These are phyloP conservation scores for Dromius quadrimaculatus DNA, from an alignment of 2,888 invertebrate genomes.

Conservation along the genomic window DNA sequence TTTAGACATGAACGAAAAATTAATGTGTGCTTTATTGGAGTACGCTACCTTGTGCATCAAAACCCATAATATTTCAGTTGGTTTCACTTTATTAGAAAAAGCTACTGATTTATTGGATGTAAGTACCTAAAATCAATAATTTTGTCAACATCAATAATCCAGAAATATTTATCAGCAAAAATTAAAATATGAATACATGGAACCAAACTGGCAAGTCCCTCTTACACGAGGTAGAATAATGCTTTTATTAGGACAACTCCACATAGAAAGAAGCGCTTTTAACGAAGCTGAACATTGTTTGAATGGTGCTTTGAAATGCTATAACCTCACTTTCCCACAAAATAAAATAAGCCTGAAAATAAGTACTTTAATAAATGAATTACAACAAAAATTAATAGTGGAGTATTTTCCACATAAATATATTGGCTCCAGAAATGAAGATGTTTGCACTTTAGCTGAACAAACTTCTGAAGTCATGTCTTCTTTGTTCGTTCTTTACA, in stretches of 20 bases:
- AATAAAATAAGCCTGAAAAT: constrained; percentile 58
- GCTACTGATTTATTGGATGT: constrained; percentile 65
- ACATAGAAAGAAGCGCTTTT: constrained; percentile 63
- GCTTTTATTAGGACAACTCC: constrained; percentile 63
- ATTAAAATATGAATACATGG: constrained; percentile 38
- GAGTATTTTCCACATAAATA: constrained; percentile 13
- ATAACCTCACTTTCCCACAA: constrained; percentile 62
- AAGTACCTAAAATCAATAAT: constrained; percentile 8
- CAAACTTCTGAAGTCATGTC: constrained; percentile 11
- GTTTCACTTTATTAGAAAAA: constrained; percentile 69
- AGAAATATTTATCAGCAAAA: constrained; percentile 22
- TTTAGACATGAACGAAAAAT: constrained; percentile 67
- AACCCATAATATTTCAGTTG: constrained; percentile 70
- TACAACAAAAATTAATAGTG: constrained; percentile 50
- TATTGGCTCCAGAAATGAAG: constrained; percentile 23
- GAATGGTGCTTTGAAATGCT: constrained; percentile 63
- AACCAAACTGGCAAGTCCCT: constrained; percentile 62
- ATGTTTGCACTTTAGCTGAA: constrained; percentile 24
- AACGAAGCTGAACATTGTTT: constrained; percentile 63
- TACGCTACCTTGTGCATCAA: constrained; percentile 72
- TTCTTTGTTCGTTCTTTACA: constrained; percentile 1
- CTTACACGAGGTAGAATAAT: constrained; percentile 63
- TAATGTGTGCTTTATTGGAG: constrained; percentile 71
- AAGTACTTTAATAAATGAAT: constrained; percentile 54
- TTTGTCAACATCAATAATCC: too few relatives aligned